phyloP scores from a whole-genome alignment of 2,113 vertebrate genomes.

The Otis tarda region DNA sequence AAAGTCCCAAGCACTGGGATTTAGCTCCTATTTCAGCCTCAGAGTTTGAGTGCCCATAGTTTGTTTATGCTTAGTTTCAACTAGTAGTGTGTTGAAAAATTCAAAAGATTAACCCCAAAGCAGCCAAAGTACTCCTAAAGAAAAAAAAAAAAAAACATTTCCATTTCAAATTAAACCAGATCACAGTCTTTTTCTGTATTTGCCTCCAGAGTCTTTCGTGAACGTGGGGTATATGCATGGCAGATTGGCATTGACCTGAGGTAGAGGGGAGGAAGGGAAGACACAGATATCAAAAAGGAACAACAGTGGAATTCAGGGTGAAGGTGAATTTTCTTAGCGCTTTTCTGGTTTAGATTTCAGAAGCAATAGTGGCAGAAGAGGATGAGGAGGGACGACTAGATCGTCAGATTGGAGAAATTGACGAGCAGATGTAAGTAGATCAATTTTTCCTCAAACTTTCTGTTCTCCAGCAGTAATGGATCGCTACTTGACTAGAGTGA shows the following conservation, averaged over 20 bases:
- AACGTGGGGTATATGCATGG: neutral
- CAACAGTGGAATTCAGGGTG: neutral
- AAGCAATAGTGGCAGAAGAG: conserved; percentile 95
- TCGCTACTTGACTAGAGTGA: neutral
- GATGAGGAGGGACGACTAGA: conserved; percentile 95
- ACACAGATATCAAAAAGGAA: conserved; percentile 42
- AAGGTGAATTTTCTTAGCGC: neutral
- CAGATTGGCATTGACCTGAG: conserved; percentile 11
- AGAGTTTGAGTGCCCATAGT: neutral
- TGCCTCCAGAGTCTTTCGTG: conserved; percentile 3
- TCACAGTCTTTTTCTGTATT: neutral
- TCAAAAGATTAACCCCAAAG: neutral
- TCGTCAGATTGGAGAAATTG: conserved; percentile 95
- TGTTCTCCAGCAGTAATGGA: conserved; percentile 2
- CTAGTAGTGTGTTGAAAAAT: neutral
- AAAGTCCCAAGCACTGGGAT: neutral
- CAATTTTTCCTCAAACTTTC: conserved; percentile 53
- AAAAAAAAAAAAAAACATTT: neutral
- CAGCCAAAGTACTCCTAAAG: neutral
- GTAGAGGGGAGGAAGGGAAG: neutral
- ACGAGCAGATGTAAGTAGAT: conserved; percentile 89
- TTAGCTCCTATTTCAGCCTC: neutral
- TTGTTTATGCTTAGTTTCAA: neutral
- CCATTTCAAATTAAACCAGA: neutral
- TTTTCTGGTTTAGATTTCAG: conserved; percentile 82